Evolutionary conservation across 2,888 invertebrate species (phyloP).

Genomic region (Drosophila peninsularis): DNA sequence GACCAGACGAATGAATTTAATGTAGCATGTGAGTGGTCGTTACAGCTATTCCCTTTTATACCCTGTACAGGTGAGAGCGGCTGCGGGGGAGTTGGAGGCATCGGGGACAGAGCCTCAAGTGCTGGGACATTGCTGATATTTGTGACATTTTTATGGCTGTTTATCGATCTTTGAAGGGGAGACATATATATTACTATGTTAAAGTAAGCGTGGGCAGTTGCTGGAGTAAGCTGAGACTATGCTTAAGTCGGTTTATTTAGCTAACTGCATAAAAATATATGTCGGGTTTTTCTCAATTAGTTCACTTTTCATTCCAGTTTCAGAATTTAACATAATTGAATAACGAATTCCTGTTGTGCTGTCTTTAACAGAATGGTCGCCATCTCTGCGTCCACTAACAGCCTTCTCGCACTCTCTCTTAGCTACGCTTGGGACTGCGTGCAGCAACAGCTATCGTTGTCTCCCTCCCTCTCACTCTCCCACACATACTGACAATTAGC

Average conservation of each 20-base stretch:
- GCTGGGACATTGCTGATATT: not conserved
- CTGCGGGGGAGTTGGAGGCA: not conserved
- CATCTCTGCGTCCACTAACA: not conserved
- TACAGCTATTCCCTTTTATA: slow-evolving; percentile 28
- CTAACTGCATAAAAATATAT: too few relatives aligned
- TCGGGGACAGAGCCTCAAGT: not conserved
- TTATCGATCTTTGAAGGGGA: not conserved
- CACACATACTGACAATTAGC: not conserved
- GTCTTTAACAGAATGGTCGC: not conserved
- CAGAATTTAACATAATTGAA: too few relatives aligned
- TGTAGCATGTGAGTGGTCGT: slow-evolving; percentile 56
- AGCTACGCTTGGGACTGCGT: not conserved
- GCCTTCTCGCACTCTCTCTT: not conserved
- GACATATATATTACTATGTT: too few relatives aligned
- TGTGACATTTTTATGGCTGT: not conserved
- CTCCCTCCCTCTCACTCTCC: not conserved
- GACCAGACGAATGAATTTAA: slow-evolving; percentile 43
- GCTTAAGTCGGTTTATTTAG: not conserved
- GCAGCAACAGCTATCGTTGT: not conserved
- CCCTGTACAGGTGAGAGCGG: slow-evolving; percentile 2
- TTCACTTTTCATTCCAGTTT: not conserved
- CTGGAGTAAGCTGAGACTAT: too few relatives aligned
- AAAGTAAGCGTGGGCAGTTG: too few relatives aligned
- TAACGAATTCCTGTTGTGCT: too few relatives aligned
- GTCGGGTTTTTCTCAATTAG: not conserved